Evolutionary conservation across 53 echinoderm and acorn worm genomes (phyloP).

Genomic region (Antedon mediterranea): DNA sequence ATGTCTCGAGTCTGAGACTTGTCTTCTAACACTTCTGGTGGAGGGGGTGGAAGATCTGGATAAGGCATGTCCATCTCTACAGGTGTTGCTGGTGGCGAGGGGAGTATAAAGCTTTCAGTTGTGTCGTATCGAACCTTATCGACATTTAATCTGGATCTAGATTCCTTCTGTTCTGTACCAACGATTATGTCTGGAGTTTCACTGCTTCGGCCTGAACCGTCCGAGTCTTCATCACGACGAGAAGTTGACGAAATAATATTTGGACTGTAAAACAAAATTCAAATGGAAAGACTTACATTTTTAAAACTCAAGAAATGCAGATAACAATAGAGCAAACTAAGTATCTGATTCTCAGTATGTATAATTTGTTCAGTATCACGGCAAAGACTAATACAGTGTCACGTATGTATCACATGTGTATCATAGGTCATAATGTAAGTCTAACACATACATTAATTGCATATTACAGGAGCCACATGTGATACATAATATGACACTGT

Average conservation of each 20-base stretch:
- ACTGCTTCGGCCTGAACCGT: neutral
- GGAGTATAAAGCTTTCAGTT: neutral
- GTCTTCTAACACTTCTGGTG: neutral
- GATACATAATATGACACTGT: too few species aligned
- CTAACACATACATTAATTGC: too few species aligned
- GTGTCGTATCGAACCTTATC: neutral
- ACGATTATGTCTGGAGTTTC: neutral
- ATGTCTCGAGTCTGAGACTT: neutral
- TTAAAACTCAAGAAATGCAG: too few species aligned
- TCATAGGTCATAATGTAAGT: too few species aligned
- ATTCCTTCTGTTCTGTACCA: neutral
- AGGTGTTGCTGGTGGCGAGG: neutral
- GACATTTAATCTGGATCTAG: neutral
- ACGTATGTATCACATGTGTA: too few species aligned
- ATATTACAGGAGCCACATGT: too few species aligned
- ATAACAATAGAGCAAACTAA: too few species aligned
- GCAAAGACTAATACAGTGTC: too few species aligned
- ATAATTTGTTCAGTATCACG: too few species aligned
- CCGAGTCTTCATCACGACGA: neutral
- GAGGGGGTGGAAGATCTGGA: neutral
- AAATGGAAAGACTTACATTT: too few species aligned
- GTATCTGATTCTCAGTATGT: too few species aligned
- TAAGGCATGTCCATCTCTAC: neutral
- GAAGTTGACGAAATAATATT: neutral
- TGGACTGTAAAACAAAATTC: neutral